Conservation (phyloP, 2,797 vertebrate genomes). For the Hydrocynus forskahlii region DNA sequence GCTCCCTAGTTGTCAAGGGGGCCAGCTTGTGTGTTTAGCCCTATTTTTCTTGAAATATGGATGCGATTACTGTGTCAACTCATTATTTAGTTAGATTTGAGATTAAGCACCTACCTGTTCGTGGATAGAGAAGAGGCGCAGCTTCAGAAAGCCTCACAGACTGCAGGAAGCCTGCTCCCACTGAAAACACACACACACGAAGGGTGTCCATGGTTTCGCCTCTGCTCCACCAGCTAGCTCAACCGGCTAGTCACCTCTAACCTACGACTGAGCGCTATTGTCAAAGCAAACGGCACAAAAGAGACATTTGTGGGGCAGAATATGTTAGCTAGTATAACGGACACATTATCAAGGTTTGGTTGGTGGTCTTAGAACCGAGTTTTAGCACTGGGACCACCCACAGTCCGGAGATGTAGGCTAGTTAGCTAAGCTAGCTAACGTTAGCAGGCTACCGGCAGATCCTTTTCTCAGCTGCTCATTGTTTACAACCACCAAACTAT, state of each 20-base stretch:
- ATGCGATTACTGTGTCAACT: not conserved
- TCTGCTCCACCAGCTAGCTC: slow-evolving; percentile 62
- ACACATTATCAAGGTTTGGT: not conserved
- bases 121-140: slow-evolving; percentile 70
- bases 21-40: not conserved
- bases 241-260: slow-evolving; percentile 56
- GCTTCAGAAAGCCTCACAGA: slow-evolving; percentile 68
- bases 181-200: slow-evolving; percentile 72
- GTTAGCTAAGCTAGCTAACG: slow-evolving; percentile 72
- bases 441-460: slow-evolving; percentile 59
- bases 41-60: not conserved
- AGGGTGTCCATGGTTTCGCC: slow-evolving; percentile 72
- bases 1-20: not conserved
- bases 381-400: slow-evolving; percentile 37
- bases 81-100: slow-evolving; percentile 4
- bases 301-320: slow-evolving; percentile 30
- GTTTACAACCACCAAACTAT: slow-evolving; percentile 58
- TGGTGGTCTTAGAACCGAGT: slow-evolving; percentile 9
- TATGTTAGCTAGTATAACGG: not conserved
- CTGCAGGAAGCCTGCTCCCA: slow-evolving; percentile 69
- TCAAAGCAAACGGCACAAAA: slow-evolving; percentile 22
- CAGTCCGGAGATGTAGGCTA: slow-evolving; percentile 27
- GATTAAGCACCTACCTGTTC: slow-evolving; percentile 68
- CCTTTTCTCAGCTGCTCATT: slow-evolving; percentile 46
- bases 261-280: slow-evolving; percentile 28